Evolutionary conservation across 2,113 vertebrate species (phyloP).

Genomic region (Paratilapia polleni): DNA sequence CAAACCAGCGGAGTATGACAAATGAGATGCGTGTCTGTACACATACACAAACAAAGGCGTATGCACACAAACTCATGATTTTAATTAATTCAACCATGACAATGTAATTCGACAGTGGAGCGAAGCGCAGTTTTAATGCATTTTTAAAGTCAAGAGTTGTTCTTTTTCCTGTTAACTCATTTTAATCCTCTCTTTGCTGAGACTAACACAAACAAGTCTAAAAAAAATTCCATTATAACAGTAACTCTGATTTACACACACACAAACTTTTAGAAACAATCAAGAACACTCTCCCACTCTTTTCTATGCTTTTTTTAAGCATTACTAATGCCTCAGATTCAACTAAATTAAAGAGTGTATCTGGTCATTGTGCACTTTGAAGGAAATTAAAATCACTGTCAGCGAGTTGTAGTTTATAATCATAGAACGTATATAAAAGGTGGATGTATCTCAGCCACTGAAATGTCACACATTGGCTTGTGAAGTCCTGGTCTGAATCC

Average conservation of each 20-base stretch:
- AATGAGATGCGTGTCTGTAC: constrained; percentile 22
- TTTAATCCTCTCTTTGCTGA: constrained; percentile 26
- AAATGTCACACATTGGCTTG: too few relatives aligned
- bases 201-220: background rate
- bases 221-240: background rate
- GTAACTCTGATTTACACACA: background rate
- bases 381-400: background rate
- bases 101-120: constrained; percentile 15
- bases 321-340: background rate
- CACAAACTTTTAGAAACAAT: background rate
- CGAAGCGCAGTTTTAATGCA: constrained; percentile 27
- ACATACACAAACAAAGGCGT: constrained; percentile 9
- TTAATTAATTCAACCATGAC: constrained; percentile 50
- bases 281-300: background rate
- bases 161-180: constrained; percentile 4
- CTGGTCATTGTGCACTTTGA: background rate
- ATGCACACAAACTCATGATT: constrained; percentile 1
- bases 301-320: too few relatives aligned
- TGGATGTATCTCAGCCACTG: too few relatives aligned
- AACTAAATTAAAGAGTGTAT: background rate
- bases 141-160: constrained; percentile 36
- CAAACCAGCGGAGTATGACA: constrained; percentile 54
- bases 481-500: too few relatives aligned
- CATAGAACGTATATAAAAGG: too few relatives aligned
- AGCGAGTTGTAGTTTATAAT: background rate